phyloP scores from a whole-genome alignment of 2,888 invertebrate genomes.

The Priocnemis perturbator region DNA sequence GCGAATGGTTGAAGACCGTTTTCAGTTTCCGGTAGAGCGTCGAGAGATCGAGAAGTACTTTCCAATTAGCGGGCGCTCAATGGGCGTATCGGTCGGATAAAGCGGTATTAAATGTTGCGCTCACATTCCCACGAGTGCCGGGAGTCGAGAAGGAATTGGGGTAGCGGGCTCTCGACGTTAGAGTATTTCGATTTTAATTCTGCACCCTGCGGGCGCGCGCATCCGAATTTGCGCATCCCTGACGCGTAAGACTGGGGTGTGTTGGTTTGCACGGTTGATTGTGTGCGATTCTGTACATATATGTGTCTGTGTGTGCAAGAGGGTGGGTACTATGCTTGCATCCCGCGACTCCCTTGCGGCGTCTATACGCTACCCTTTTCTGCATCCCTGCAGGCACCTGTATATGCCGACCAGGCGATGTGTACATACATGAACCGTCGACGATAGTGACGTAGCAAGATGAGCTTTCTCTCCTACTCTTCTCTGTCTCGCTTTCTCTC shows the following conservation, averaged over 20 bases:
- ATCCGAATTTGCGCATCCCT: neutral
- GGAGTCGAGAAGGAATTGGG: too few relatives aligned
- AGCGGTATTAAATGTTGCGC: too few relatives aligned
- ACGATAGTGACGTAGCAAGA: slow-evolving; percentile 24
- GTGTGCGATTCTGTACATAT: neutral
- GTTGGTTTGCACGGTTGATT: neutral
- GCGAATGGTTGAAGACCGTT: too few relatives aligned
- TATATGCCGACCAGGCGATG: neutral
- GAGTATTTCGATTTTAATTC: too few relatives aligned
- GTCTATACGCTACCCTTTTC: slow-evolving; percentile 2
- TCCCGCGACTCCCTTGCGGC: neutral
- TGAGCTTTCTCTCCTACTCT: slow-evolving; percentile 22
- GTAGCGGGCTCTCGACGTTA: too few relatives aligned
- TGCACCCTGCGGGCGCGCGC: neutral
- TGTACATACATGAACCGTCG: neutral
- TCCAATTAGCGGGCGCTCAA: too few relatives aligned
- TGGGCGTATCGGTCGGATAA: too few relatives aligned
- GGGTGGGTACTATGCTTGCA: slow-evolving; percentile 2
- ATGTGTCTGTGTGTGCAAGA: slow-evolving; percentile 12
- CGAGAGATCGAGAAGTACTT: too few relatives aligned
- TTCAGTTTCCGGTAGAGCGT: too few relatives aligned
- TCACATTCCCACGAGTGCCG: too few relatives aligned
- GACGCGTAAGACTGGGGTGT: slow-evolving; percentile 1
- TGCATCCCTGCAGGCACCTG: slow-evolving; percentile 13
- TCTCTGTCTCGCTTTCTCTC: too few relatives aligned